A percentile compares a stretch with the other conserved stretches of the same genome.
phyloP scores from a whole-genome alignment of 2,888 invertebrate species.

The Ennomos erosarius region DNA sequence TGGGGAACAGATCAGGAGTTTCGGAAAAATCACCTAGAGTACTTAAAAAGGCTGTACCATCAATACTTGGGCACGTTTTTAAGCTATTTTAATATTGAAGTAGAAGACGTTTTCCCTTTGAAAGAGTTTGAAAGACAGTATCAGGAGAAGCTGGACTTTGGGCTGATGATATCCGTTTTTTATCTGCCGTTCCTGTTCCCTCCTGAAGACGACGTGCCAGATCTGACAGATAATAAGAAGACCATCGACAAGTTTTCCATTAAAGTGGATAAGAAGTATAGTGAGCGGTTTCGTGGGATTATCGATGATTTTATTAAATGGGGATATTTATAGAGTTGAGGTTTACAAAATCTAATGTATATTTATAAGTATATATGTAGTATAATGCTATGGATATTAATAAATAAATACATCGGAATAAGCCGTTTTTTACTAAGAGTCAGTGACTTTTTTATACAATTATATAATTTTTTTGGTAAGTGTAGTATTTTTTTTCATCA shows the following conservation, averaged over 20 bases:
- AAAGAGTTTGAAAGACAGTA: slow-evolving; percentile 54
- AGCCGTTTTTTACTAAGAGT: no score
- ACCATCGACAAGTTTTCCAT: slow-evolving; percentile 12
- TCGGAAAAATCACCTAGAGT: slow-evolving; percentile 48
- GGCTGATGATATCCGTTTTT: slow-evolving; percentile 46
- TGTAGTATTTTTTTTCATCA: no score
- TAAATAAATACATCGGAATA: no score
- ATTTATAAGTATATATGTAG: no score
- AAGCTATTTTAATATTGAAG: slow-evolving; percentile 50
- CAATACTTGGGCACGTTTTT: slow-evolving; percentile 50
- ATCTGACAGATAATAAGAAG: slow-evolving; percentile 35
- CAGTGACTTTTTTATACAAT: no score
- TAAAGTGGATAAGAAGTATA: slow-evolving; percentile 45
- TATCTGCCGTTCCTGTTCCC: slow-evolving; percentile 55
- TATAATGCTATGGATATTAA: no score
- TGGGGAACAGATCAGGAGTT: slow-evolving; percentile 53
- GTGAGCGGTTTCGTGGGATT: slow-evolving; percentile 47
- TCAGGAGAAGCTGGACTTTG: slow-evolving; percentile 53
- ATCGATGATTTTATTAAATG: slow-evolving; percentile 54
- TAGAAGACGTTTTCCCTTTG: slow-evolving; percentile 50
- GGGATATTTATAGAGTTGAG: slow-evolving; percentile 44
- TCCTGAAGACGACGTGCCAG: slow-evolving; percentile 48
- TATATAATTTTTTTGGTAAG: no score
- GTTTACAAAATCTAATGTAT: no score
- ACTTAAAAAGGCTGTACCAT: slow-evolving; percentile 56